Conservation (phyloP, 2,797 vertebrate genomes). For the Catharus ustulatus region DNA sequence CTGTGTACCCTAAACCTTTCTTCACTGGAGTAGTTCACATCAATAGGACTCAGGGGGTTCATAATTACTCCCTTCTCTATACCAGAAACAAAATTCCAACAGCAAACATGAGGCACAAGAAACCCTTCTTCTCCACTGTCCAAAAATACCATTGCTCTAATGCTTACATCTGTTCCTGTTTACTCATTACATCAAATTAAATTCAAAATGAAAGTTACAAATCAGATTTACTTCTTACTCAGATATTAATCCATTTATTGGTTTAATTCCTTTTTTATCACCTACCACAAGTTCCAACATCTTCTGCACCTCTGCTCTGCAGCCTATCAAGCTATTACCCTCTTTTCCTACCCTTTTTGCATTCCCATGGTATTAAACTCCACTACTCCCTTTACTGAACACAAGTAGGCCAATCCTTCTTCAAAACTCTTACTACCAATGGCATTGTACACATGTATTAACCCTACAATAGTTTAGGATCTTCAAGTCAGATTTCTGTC, state of each 20-base stretch:
- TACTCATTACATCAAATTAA: neutral
- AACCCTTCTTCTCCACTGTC: neutral
- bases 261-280: neutral
- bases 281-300: neutral
- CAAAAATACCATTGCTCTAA: neutral
- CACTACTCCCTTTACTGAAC: neutral
- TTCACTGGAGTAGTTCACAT: neutral
- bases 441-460: neutral
- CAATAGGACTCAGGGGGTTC: neutral
- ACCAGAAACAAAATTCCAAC: neutral
- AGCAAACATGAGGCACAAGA: neutral
- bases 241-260: neutral
- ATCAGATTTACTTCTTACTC: neutral
- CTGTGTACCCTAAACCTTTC: neutral
- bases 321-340: neutral
- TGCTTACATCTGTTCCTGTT: neutral
- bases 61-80: neutral
- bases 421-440: neutral
- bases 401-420: neutral
- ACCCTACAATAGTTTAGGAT: neutral
- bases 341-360: neutral
- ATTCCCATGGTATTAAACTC: neutral
- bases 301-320: neutral
- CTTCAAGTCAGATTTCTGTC: neutral
- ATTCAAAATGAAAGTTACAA: neutral